These are phyloP conservation scores for Sarcophaga variegata DNA, from an alignment of 2,888 invertebrate genomes.

Conservation along the genomic window DNA sequence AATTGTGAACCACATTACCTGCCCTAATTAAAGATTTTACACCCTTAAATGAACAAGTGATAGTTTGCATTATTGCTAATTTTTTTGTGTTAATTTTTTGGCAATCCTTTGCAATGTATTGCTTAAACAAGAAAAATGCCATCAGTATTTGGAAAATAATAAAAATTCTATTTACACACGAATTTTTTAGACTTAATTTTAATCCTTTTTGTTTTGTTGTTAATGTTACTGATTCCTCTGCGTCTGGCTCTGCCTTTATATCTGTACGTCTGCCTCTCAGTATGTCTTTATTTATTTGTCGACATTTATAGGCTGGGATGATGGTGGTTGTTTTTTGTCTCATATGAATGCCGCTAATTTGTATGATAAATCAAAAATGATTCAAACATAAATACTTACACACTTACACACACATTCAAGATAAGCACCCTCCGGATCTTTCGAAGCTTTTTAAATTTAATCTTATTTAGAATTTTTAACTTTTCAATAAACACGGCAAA, in stretches of 20 bases:
- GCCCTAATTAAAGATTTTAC: slow-evolving; percentile 30
- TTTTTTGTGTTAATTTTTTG: too few relatives aligned
- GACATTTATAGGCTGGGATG: slow-evolving; percentile 10
- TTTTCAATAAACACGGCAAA: slow-evolving; percentile 58
- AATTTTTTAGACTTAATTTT: slow-evolving; percentile 63
- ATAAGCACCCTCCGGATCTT: slow-evolving; percentile 63
- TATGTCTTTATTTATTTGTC: slow-evolving; percentile 37
- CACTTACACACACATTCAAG: neutral
- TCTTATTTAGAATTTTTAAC: slow-evolving; percentile 67
- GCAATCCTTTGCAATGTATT: neutral
- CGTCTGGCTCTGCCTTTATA: neutral
- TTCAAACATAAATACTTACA: slow-evolving; percentile 5
- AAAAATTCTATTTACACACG: slow-evolving; percentile 54
- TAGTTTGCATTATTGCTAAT: slow-evolving; percentile 7
- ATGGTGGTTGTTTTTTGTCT: slow-evolving; percentile 54
- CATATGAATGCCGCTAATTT: slow-evolving; percentile 66
- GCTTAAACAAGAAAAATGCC: slow-evolving; percentile 40
- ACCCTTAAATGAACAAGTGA: slow-evolving; percentile 53
- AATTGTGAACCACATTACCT: slow-evolving; percentile 23
- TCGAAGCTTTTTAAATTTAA: slow-evolving; percentile 64
- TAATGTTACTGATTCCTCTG: neutral
- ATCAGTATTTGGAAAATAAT: slow-evolving; percentile 38
- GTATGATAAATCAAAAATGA: slow-evolving; percentile 65
- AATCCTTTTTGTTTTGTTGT: slow-evolving; percentile 55
- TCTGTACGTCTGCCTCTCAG: neutral